Evolutionary conservation across 2,113 vertebrate genomes (phyloP), one percentile per base, ranked within the genome.

Genomic region (Rhodinocichla rosea): DNA sequence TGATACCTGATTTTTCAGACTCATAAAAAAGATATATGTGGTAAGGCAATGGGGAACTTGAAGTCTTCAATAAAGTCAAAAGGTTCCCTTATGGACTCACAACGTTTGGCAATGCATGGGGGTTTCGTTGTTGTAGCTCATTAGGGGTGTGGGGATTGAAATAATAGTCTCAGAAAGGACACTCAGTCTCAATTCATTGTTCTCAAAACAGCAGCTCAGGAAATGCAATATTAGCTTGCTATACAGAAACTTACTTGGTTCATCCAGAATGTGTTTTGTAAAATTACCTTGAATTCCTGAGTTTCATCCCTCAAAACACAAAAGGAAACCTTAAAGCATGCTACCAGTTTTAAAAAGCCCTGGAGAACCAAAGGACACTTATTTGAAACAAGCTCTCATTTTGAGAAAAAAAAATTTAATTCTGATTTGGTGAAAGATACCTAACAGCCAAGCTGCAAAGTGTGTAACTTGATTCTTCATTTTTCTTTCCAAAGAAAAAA

Each of bases 401-500:
- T 65, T 10, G 27, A 24, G 3, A 37, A 68, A 65, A 79, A 57
- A 52, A 80, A 64, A 33, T 13, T 5, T 52, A 71, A 92, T 73
- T 81, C 87, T 78, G 78, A 67, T 81, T 91, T 79, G 57, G 40
- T 57, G 82, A 47, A 52, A 95, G 68, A 70, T 82, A 93, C 70
- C 65, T 81, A 94, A 69, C 63, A 97, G 75, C 65, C 86, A 52
- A 96, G 87, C 90, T 94, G 76, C 65, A 50, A 94, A 87, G 76
- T n/a, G n/a, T 59, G 92, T 97, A 98, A 97, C 63, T 59, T 71
- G 93, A 97, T 59, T 91, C 97, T 91, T 95, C 70, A 74, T 85
- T 68, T 89, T 80, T 81, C 35, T 68, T 75, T 39, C 3, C 9
- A 35, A 42, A 60, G n/a, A 55, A 74, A 82, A 89, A 87, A 76